These are phyloP conservation scores for Discoglossus pictus DNA, from an alignment of 2,797 vertebrate genomes.

Conservation along the genomic window DNA sequence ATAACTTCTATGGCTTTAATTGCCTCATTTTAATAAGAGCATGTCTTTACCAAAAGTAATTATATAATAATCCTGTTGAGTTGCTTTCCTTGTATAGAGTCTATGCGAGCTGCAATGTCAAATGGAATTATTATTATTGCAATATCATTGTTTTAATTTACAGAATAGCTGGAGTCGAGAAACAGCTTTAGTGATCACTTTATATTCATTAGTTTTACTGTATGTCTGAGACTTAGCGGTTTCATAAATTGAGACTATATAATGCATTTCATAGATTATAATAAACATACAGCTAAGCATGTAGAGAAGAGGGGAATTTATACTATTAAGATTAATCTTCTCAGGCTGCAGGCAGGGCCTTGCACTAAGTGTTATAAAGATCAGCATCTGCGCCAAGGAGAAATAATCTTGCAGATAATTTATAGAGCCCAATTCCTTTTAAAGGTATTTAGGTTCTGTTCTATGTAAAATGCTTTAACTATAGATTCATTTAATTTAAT, in stretches of 20 bases:
- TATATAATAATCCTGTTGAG: neutral
- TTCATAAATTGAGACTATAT: neutral
- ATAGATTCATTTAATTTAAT: too few relatives aligned
- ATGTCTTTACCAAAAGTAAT: neutral
- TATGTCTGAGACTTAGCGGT: neutral
- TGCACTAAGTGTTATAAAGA: neutral
- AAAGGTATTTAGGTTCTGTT: too few relatives aligned
- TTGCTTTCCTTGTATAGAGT: neutral
- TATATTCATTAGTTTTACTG: constrained; percentile 27
- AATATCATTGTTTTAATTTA: constrained; percentile 1
- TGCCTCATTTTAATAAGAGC: constrained; percentile 3
- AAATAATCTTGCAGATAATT: too few relatives aligned
- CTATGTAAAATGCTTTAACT: too few relatives aligned
- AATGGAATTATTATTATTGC: constrained; percentile 1
- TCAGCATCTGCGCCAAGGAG: too few relatives aligned
- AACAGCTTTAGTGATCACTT: constrained; percentile 3
- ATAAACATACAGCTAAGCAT: neutral
- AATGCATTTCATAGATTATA: constrained; percentile 1
- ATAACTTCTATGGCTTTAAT: too few relatives aligned
- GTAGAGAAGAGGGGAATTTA: neutral
- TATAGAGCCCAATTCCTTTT: too few relatives aligned
- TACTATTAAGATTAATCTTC: neutral
- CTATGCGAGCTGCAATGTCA: neutral
- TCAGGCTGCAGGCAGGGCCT: neutral
- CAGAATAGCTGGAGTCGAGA: constrained; percentile 2